Conservation (phyloP, 2,797 vertebrate genomes). For the Myotis pilosus region DNA sequence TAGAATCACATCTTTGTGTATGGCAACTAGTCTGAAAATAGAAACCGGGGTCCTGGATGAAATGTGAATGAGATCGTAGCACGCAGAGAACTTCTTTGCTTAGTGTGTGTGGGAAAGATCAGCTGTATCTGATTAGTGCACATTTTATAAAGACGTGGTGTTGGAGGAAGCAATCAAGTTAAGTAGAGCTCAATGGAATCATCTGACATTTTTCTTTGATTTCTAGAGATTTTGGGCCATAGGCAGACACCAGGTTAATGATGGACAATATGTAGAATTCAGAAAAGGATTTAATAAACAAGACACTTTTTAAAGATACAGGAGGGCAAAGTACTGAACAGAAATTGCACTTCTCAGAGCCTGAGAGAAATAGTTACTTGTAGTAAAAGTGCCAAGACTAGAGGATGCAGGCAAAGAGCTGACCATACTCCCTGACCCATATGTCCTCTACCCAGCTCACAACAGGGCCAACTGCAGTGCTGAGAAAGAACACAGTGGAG, state of each 20-base stretch:
- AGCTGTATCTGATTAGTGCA: neutral
- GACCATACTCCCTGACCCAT: rapidly evolving
- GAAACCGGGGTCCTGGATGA: neutral
- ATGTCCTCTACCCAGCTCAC: rapidly evolving
- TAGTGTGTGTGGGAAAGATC: neutral
- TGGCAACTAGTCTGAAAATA: neutral
- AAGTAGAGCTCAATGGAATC: neutral
- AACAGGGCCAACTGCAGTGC: rapidly evolving
- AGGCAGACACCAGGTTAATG: neutral
- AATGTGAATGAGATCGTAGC: neutral
- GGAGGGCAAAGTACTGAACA: neutral
- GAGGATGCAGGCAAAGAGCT: neutral
- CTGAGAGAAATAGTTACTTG: neutral
- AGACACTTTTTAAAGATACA: neutral
- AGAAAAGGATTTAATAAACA: neutral
- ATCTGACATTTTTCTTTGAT: neutral
- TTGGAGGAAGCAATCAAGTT: neutral
- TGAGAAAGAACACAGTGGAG: neutral
- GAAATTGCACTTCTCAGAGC: neutral
- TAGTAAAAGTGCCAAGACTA: neutral
- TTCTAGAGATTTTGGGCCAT: slow-evolving; percentile 11
- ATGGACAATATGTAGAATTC: neutral
- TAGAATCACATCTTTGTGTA: neutral
- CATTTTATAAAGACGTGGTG: neutral
- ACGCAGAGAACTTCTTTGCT: neutral